These are phyloP conservation scores for Scolanthus callimorphus DNA, from an alignment of 92 coral and sea anemone species.

Conservation along the genomic window DNA sequence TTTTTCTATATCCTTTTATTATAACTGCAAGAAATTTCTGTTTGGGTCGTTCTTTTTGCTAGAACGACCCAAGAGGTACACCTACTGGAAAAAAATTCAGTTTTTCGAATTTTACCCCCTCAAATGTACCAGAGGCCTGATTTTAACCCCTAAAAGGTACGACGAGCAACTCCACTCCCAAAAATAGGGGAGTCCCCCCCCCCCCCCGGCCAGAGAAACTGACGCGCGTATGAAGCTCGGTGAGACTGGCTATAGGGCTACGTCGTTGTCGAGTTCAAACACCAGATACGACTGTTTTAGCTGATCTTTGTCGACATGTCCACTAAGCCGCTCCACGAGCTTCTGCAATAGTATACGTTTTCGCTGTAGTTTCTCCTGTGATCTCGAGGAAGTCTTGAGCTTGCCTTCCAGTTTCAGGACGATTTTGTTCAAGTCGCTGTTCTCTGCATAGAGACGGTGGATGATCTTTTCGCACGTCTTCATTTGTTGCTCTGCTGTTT, in stretches of 20 bases:
- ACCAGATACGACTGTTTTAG: slow-evolving; percentile 77
- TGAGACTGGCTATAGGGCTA: slow-evolving; percentile 33
- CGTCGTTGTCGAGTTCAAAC: slow-evolving; percentile 91
- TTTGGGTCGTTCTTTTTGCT: too few species aligned
- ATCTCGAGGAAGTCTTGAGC: slow-evolving; percentile 68
- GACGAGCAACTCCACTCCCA: too few species aligned
- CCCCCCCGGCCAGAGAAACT: too few species aligned
- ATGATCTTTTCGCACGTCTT: slow-evolving; percentile 88
- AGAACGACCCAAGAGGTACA: too few species aligned
- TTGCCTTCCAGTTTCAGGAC: slow-evolving; percentile 72
- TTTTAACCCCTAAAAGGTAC: too few species aligned
- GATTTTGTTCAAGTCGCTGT: slow-evolving; percentile 66
- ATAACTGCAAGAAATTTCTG: too few species aligned
- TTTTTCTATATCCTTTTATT: too few species aligned
- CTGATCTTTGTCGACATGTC: slow-evolving; percentile 73
- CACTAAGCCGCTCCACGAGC: slow-evolving; percentile 82
- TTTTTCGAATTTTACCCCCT: too few species aligned
- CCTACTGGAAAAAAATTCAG: too few species aligned
- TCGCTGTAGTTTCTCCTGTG: slow-evolving; percentile 82
- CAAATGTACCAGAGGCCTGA: too few species aligned
- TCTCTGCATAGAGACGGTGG: slow-evolving; percentile 84
- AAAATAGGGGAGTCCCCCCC: too few species aligned
- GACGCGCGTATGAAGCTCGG: too few species aligned
- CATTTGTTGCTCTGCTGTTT: slow-evolving; percentile 89
- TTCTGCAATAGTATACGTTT: slow-evolving; percentile 79